Evolutionary conservation across 2,113 vertebrate species (phyloP), one percentile per base, ranked within the genome.

Genomic region (Baryphthengus martii): DNA sequence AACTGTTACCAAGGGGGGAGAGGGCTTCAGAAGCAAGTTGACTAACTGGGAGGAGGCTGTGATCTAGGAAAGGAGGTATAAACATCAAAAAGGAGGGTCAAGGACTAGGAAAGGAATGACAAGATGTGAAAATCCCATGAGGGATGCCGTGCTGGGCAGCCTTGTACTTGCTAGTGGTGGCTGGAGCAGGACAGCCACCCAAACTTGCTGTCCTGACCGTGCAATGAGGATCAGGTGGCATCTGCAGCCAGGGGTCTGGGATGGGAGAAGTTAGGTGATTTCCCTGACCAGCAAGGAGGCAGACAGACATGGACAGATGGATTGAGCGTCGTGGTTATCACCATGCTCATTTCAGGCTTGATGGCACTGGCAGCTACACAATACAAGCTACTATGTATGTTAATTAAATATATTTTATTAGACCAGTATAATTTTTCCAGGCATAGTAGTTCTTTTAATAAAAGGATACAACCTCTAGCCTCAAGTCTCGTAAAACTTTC

Each of bases 241-340:
- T 26, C 17, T 2, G 4, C 33, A 63, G 19, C 23, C 0, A 4
- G 33, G 16, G 11, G 4, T 23, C 9, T 1, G 2, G 16, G 7
- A 16, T 26, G 24, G 31, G 20, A 70, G 33, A 6, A 58, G 68
- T 1, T 10, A 3, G 12, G 10, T 68, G 10, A 3, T 90, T 71
- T 71, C 12, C 15, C 39, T 63, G 33, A 24, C 33, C 16, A 26
- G 9, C 2, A 5, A 68, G 13, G 9, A 20, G 14, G 86, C 25
- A 68, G 9, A 47, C 13, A 84, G 47, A 62, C 44, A 31, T 3
- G 10, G 19, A 65, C 58, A 79, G 40, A 39, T 1, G 18, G 40
- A 13, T 28, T 0, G 1, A 58, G 24, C n/a, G 49, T 31, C 25
- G 17, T 68, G 18, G 15, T 67, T 67, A 59, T 29, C 20, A 14